Percentiles rank a stretch among this genome's conserved stretches.
Conservation (phyloP, 2,888 invertebrate genomes). For the Tubulanus polymorphus region DNA sequence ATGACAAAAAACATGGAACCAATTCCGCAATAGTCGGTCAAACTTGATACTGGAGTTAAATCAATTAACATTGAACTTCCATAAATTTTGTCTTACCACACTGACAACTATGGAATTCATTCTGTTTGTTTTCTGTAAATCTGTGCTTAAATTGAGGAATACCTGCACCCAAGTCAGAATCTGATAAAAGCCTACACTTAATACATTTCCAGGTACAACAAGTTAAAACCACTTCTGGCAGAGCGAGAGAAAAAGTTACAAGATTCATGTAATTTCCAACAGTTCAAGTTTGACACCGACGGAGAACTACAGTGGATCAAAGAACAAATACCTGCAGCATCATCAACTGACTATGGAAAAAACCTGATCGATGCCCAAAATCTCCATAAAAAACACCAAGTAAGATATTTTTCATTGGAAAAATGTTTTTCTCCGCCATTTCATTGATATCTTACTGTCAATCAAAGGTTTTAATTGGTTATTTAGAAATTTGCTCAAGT, state of each 20-base stretch:
- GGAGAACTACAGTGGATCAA: constrained; percentile 93
- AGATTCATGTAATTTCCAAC: constrained; percentile 85
- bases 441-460: not conserved
- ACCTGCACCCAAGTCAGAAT: too few relatives aligned
- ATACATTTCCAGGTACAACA: constrained; percentile 60
- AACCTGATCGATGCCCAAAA: constrained; percentile 91
- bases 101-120: too few relatives aligned
- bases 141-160: too few relatives aligned
- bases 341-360: constrained; percentile 67
- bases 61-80: too few relatives aligned
- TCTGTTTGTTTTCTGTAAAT: too few relatives aligned
- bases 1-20: too few relatives aligned
- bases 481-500: constrained; percentile 81
- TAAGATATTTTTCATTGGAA: constrained; percentile 15
- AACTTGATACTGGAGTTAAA: too few relatives aligned
- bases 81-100: too few relatives aligned
- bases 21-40: too few relatives aligned
- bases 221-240: constrained; percentile 69
- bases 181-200: too few relatives aligned
- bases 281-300: constrained; percentile 88
- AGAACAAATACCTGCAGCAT: constrained; percentile 79
- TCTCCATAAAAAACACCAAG: constrained; percentile 82
- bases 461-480: constrained; percentile 6
- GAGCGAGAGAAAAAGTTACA: constrained; percentile 73
- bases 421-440: not conserved